Conservation (phyloP, 2,888 invertebrate species). For the Tenthredo livida region DNA sequence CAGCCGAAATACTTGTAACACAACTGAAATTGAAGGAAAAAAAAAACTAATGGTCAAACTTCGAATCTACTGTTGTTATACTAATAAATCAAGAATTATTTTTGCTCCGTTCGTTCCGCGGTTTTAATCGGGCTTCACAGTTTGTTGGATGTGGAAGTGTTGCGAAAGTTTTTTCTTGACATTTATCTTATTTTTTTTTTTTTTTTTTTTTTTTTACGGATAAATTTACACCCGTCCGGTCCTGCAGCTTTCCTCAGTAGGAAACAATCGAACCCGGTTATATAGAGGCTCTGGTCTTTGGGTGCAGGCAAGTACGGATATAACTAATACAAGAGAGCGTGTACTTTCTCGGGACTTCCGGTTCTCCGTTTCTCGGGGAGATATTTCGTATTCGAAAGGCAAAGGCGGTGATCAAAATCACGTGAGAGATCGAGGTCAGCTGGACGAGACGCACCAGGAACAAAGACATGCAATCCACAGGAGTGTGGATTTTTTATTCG, state of each 20-base stretch:
- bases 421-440: constrained; percentile 44
- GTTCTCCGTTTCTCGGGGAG: constrained; percentile 34
- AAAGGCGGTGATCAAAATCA: constrained; percentile 43
- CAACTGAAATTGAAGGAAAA: too few relatives aligned
- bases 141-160: constrained; percentile 19
- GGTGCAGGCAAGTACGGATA: neutral
- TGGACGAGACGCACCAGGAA: constrained; percentile 15
- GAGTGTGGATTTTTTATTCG: neutral
- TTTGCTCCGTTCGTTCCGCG: neutral
- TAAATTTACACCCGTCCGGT: constrained; percentile 6
- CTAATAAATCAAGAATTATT: neutral
- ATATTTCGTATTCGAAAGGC: constrained; percentile 45
- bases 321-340: constrained; percentile 24
- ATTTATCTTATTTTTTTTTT: neutral
- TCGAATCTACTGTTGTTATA: neutral
- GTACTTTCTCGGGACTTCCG: constrained; percentile 49
- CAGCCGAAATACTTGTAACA: too few relatives aligned
- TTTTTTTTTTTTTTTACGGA: neutral
- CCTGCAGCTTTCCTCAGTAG: neutral
- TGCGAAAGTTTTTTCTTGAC: constrained; percentile 32
- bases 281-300: neutral
- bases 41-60: neutral
- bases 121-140: neutral
- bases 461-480: neutral
- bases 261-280: constrained; percentile 31